phyloP scores from a whole-genome alignment of 2,113 vertebrate genomes.

The Entomyzon cyanotis region DNA sequence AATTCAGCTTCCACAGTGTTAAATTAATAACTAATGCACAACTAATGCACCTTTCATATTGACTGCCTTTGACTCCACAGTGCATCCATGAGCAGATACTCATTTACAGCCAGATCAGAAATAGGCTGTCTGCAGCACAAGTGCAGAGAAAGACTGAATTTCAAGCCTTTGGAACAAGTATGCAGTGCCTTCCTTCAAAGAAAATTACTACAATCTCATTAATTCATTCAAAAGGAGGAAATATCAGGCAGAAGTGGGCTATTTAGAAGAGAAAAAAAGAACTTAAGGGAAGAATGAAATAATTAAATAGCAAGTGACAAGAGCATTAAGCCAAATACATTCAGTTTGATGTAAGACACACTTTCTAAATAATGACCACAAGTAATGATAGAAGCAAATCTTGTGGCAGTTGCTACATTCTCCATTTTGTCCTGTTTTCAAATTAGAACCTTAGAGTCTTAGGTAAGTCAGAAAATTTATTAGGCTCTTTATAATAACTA shows the following conservation, averaged over 20 bases:
- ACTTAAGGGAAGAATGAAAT: background rate
- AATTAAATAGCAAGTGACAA: background rate
- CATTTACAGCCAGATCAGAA: background rate
- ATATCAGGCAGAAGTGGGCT: background rate
- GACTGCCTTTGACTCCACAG: background rate
- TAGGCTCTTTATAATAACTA: background rate
- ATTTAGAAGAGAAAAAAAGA: background rate
- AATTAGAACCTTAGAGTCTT: background rate
- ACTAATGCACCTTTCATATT: background rate
- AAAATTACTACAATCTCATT: background rate
- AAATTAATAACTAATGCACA: background rate
- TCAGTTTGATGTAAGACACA: background rate
- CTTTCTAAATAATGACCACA: background rate
- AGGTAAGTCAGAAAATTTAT: background rate
- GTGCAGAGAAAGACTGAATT: background rate
- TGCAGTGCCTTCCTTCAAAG: background rate
- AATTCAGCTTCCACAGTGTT: background rate
- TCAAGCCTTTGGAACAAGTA: background rate
- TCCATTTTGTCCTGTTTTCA: background rate
- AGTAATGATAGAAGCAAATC: background rate
- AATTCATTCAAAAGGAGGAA: background rate
- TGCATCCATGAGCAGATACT: background rate
- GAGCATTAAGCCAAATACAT: background rate
- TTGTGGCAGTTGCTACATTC: background rate
- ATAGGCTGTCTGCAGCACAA: background rate